Conservation (phyloP, 2,888 invertebrate genomes). For the Diachrysia chrysitis region DNA sequence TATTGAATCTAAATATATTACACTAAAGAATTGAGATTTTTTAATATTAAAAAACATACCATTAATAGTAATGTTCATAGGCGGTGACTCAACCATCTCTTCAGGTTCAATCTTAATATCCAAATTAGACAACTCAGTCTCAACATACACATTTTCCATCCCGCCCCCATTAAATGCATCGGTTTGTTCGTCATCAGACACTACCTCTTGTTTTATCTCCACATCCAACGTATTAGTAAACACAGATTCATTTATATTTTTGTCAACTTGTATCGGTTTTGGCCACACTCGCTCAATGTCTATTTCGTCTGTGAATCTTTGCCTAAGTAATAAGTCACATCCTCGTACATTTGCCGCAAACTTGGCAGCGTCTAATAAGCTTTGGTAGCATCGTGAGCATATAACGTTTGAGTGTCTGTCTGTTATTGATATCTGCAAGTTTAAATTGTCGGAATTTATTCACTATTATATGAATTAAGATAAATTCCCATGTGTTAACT, state of each 20-base stretch:
- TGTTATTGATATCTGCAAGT: conserved; percentile 69
- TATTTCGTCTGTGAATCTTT: conserved; percentile 46
- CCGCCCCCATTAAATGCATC: conserved; percentile 16
- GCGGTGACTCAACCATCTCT: conserved; percentile 68
- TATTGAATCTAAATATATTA: no score
- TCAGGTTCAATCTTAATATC: conserved; percentile 84
- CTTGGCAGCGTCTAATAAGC: conserved; percentile 69
- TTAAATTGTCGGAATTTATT: background rate
- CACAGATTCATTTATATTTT: conserved; percentile 63
- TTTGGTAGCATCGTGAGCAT: conserved; percentile 71
- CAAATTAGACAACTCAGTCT: conserved; percentile 50
- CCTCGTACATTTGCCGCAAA: conserved; percentile 69
- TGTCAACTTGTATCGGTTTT: conserved; percentile 79
- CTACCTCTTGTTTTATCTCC: conserved; percentile 79
- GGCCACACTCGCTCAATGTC: conserved; percentile 72
- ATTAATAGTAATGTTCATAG: conserved; percentile 66
- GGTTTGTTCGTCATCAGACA: conserved; percentile 76
- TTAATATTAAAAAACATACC: conserved; percentile 43
- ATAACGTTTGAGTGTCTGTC: conserved; percentile 77
- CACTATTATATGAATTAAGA: no score
- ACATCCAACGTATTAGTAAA: conserved; percentile 63
- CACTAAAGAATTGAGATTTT: no score
- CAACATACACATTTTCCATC: conserved; percentile 52
- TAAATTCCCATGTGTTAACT: no score
- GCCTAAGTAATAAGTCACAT: conserved; percentile 67